Base-by-base conservation (phyloP, 92 coral and sea anemone genomes). In the Meandrina meandrites region DNA sequence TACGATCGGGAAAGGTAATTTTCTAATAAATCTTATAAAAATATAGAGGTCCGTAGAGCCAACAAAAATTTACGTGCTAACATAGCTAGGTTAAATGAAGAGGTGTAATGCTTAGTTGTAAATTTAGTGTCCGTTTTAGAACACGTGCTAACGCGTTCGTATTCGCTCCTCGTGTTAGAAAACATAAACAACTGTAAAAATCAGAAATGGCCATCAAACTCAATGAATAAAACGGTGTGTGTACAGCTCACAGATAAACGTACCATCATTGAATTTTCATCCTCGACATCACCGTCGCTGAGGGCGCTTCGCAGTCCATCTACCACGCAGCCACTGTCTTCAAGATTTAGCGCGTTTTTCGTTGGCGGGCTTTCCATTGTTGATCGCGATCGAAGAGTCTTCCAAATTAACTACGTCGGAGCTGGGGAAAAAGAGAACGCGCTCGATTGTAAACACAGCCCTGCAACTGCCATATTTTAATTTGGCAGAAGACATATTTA, bases 251-350 rank as follows among this genome's bases (percentile, higher is more conserved):
- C 28, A 87, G 57, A 0, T 47, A 27, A 34, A 87, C 91, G 51
- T 72, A 82, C 93, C 93, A 90, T 90, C 64, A 69, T 72, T 4
- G 83, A 37, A 42, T 83, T 78, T 78, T 88, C 86, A 13, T 79
- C 86, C 64, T 89, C 78, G 27, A 6, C 48, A 16, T 54, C 72
- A 16, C 74, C 94, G 42, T 85, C 87, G 76, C 89, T 40, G 8
- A 83, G 81, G 48, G 78, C 91, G 27, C 77, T 89, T 60, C 90
- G 84, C 17, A 87, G 47, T 57, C 90, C 93, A 73, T 87, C 87
- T 12, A 70, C 93, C 62, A 89, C 87, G 58, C 87, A 84, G 36
- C 94, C 94, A 45, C 94, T 91, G 91, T 91, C 94, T 91, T 91
- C 94, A 0, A 91, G 91, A 78, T 91, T 91, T 74, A 74, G 84